phyloP scores from a whole-genome alignment of 2,888 invertebrate species.

The Imbricaverruca yamaguchii region DNA sequence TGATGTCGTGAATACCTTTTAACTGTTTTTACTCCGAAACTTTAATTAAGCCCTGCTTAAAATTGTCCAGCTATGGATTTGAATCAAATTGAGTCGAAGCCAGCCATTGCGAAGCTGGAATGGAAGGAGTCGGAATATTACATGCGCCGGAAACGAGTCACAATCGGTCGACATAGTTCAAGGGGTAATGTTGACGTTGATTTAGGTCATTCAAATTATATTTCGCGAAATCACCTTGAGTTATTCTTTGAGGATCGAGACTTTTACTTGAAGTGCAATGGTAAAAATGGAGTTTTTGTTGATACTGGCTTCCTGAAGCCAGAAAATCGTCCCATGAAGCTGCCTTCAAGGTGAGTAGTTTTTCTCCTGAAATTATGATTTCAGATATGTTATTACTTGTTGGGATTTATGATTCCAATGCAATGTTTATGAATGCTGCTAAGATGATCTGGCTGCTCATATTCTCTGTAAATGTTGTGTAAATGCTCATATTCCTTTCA shows the following conservation, averaged over 20 bases:
- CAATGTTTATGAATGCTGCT: too few species aligned
- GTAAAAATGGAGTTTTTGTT: background rate
- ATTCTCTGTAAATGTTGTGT: too few species aligned
- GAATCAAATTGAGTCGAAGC: background rate
- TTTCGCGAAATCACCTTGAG: background rate
- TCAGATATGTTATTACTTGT: too few species aligned
- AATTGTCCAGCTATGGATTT: too few species aligned
- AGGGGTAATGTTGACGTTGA: background rate
- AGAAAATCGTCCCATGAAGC: background rate
- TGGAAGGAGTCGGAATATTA: background rate
- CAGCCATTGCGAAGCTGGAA: background rate
- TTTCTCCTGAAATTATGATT: background rate
- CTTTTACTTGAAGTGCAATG: background rate
- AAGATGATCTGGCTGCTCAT: too few species aligned
- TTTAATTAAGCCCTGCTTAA: too few species aligned
- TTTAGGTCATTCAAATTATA: background rate
- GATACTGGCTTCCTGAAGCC: background rate
- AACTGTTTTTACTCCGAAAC: too few species aligned
- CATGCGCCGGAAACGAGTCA: background rate
- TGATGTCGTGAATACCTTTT: too few species aligned
- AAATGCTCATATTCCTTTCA: too few species aligned
- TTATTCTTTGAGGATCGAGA: background rate
- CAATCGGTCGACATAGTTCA: background rate
- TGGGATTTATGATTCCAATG: too few species aligned
- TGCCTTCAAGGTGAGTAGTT: background rate